phyloP scores from a whole-genome alignment of 2,888 invertebrate genomes.

The Ochlodes sylvanus region DNA sequence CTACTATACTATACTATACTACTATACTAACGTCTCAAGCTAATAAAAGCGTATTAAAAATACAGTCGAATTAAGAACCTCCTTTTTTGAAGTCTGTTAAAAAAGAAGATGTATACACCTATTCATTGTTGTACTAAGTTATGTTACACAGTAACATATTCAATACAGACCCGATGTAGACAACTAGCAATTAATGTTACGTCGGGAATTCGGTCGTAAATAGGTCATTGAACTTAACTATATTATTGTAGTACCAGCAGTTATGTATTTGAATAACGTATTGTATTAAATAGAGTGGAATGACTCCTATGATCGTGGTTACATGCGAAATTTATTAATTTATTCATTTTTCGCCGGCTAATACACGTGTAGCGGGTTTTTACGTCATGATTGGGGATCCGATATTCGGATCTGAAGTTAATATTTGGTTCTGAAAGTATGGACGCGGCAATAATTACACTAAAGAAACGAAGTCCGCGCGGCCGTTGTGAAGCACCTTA shows the following conservation, averaged over 20 bases:
- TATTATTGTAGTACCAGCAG: constrained; percentile 41
- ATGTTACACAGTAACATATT: not conserved
- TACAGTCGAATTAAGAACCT: no score
- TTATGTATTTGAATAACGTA: constrained; percentile 49
- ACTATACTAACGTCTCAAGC: no score
- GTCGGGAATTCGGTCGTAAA: constrained; percentile 40
- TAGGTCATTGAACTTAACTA: constrained; percentile 45
- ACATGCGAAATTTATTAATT: constrained; percentile 1
- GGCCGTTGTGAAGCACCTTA: no score
- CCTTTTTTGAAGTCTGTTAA: no score
- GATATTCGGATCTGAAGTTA: no score
- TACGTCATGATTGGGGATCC: no score
- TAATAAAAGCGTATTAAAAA: no score
- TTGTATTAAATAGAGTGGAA: constrained; percentile 1
- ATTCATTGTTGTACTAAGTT: not conserved
- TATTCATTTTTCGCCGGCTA: not conserved
- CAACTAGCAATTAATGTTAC: constrained; percentile 40
- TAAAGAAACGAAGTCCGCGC: no score
- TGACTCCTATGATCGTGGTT: not conserved
- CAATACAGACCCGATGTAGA: not conserved
- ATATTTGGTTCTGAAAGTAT: no score
- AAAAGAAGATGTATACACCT: not conserved
- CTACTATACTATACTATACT: no score
- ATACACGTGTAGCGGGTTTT: not conserved
- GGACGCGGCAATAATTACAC: no score